These are phyloP conservation scores for Cyanoramphus novaezelandiae DNA, from an alignment of 2,113 vertebrate species.

Conservation along the genomic window DNA sequence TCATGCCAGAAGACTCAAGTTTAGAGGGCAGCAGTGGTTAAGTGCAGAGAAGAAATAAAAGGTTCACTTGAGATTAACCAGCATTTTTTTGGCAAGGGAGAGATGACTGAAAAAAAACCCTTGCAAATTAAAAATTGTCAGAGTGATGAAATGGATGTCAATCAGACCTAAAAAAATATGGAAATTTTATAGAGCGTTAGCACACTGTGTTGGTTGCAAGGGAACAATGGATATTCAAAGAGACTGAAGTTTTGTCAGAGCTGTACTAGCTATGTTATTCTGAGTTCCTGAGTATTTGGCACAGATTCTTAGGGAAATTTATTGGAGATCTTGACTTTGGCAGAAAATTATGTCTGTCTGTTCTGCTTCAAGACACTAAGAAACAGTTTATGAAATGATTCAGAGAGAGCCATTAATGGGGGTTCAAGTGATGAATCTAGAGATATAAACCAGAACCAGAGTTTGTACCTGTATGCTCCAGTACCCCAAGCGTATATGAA, in stretches of 20 bases:
- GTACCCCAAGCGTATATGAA: not conserved
- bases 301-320: not conserved
- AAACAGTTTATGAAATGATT: not conserved
- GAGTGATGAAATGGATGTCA: not conserved
- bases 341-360: not conserved
- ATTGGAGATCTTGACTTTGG: not conserved
- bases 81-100: not conserved
- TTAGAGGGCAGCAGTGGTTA: not conserved
- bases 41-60: not conserved
- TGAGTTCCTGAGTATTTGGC: not conserved
- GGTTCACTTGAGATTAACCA: not conserved
- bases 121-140: not conserved
- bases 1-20: not conserved
- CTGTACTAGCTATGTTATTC: not conserved
- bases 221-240: not conserved
- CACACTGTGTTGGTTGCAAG: not conserved
- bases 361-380: not conserved
- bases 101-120: not conserved
- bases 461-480: not conserved
- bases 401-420: not conserved
- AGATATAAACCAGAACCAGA: not conserved
- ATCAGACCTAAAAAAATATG: not conserved
- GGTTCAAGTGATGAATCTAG: not conserved
- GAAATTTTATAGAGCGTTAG: not conserved
- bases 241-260: not conserved